phyloP scores from a whole-genome alignment of 2,888 invertebrate genomes.

The Griposia aprilina region DNA sequence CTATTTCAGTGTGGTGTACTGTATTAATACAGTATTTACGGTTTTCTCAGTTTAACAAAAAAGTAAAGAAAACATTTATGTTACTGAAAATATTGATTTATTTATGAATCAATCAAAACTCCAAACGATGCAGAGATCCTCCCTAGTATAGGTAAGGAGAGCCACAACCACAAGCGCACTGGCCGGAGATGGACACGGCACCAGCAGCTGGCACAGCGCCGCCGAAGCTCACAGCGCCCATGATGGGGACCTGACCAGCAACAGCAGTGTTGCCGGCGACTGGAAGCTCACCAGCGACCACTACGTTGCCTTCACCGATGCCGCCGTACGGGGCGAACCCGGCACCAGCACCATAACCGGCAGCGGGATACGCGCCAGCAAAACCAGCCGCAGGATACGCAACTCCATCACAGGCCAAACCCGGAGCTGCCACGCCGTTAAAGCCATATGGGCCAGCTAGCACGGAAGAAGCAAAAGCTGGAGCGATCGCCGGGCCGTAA shows the following conservation, averaged over 20 bases:
- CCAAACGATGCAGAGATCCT: no score
- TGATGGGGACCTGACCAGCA: slow-evolving; percentile 15
- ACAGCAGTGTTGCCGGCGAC: slow-evolving; percentile 57
- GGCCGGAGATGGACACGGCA: background rate
- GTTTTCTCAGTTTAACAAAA: no score
- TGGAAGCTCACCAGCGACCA: slow-evolving; percentile 61
- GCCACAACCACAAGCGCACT: background rate
- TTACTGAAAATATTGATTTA: no score
- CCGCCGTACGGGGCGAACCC: slow-evolving; percentile 45
- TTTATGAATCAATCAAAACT: no score
- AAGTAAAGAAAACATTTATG: no score
- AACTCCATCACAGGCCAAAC: slow-evolving; percentile 18
- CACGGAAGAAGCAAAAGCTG: background rate
- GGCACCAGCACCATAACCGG: background rate
- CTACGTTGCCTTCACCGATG: slow-evolving; percentile 70
- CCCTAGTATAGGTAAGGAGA: no score
- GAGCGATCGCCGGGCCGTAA: slow-evolving; percentile 21
- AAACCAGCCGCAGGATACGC: background rate
- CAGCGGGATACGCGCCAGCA: background rate
- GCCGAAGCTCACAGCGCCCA: background rate
- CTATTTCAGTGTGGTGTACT: no score
- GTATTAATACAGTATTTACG: background rate
- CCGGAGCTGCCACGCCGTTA: background rate
- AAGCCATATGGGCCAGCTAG: background rate
- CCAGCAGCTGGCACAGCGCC: background rate